Evolutionary conservation across 2,797 vertebrate genomes (phyloP).

Genomic region (Sebastes trivittatus): DNA sequence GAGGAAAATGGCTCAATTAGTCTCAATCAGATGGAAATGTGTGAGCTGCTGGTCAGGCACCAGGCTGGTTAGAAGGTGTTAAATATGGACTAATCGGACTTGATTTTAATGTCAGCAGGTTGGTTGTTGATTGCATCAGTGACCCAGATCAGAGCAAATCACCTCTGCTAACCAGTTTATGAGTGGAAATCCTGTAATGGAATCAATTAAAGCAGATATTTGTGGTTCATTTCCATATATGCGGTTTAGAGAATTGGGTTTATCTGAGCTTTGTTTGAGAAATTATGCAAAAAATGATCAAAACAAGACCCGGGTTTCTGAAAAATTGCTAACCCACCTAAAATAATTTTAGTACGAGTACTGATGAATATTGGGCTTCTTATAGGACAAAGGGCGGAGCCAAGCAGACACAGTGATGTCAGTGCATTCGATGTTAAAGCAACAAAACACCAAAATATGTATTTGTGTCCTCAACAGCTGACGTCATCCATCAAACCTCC

Average conservation of each 20-base stretch:
- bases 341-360: no score
- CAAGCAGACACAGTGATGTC: not conserved
- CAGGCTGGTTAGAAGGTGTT: not conserved
- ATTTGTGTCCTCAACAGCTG: slow-evolving; percentile 45
- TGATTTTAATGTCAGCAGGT: no score
- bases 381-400: not conserved
- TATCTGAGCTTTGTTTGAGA: not conserved
- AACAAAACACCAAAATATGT: not conserved
- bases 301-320: no score
- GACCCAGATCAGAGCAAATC: no score
- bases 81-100: rapidly evolving
- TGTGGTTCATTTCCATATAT: no score
- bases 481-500: slow-evolving; percentile 47
- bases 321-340: not conserved
- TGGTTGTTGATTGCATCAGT: no score
- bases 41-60: not conserved
- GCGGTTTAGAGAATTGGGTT: not conserved
- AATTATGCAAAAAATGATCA: not conserved
- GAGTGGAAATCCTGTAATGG: not conserved
- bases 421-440: not conserved
- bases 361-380: not conserved
- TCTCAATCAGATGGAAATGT: not conserved
- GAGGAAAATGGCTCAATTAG: not conserved
- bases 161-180: not conserved
- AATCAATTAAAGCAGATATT: no score